Percentiles rank a stretch among this genome's conserved stretches.
Evolutionary conservation across 2,888 invertebrate genomes (phyloP).

Genomic region (Diarsia brunnea): DNA sequence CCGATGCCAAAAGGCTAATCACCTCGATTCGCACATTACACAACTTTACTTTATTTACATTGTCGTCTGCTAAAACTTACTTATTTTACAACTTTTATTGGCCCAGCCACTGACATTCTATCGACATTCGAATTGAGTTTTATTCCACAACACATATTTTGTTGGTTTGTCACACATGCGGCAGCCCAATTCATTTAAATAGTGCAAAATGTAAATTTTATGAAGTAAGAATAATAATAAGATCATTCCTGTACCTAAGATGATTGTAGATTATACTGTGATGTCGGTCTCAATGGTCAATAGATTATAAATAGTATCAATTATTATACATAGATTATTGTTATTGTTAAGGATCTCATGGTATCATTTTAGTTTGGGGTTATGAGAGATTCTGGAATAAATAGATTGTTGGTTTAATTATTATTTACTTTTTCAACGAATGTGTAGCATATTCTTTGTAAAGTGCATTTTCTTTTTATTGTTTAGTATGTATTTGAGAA

Average conservation of each 20-base stretch:
- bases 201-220: slow-evolving; percentile 87
- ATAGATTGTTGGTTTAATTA: slow-evolving; percentile 83
- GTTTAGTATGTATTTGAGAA: slow-evolving; percentile 59
- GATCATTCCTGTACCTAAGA: slow-evolving; percentile 91
- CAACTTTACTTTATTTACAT: slow-evolving; percentile 46
- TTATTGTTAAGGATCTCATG: slow-evolving; percentile 91
- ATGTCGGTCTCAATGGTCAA: slow-evolving; percentile 90
- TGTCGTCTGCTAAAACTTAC: slow-evolving; percentile 42
- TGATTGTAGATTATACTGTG: slow-evolving; percentile 89
- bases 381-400: slow-evolving; percentile 87
- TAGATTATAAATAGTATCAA: slow-evolving; percentile 88
- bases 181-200: slow-evolving; percentile 79
- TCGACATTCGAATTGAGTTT: slow-evolving; percentile 31
- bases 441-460: slow-evolving; percentile 66
- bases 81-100: slow-evolving; percentile 19
- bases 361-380: slow-evolving; percentile 85
- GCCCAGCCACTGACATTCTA: slow-evolving; percentile 31
- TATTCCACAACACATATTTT: slow-evolving; percentile 37
- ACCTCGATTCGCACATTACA: slow-evolving; percentile 46
- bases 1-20: slow-evolving; percentile 45
- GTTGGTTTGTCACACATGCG: slow-evolving; percentile 69
- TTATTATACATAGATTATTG: slow-evolving; percentile 88
- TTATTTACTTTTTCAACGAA: slow-evolving; percentile 73
- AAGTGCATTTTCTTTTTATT: slow-evolving; percentile 64
- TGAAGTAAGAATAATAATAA: slow-evolving; percentile 82